Percentiles rank a stretch among this genome's conserved stretches.
phyloP scores from a whole-genome alignment of 2,888 invertebrate species.

The Drosophila melanocephala region DNA sequence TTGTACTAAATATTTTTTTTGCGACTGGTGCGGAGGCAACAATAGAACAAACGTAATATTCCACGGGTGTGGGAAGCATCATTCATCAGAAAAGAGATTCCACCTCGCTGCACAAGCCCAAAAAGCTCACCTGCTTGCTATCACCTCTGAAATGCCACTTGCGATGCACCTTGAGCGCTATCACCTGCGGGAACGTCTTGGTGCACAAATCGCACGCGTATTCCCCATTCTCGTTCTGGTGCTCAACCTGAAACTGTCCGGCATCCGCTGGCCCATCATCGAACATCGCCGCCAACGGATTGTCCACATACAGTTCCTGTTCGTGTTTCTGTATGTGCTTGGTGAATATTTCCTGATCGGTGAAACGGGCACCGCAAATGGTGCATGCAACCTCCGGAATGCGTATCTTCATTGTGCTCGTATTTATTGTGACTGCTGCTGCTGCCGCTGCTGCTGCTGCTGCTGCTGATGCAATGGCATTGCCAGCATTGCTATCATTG shows the following conservation, averaged over 20 bases:
- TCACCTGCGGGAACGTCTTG: conserved; percentile 85
- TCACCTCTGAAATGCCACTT: conserved; percentile 86
- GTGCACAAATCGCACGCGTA: conserved; percentile 85
- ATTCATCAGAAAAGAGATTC: conserved; percentile 20
- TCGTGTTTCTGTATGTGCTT: conserved; percentile 85
- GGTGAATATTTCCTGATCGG: conserved; percentile 84
- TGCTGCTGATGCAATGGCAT: conserved; percentile 30
- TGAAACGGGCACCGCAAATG: conserved; percentile 84
- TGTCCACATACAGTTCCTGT: conserved; percentile 84
- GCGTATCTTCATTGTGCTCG: conserved; percentile 72
- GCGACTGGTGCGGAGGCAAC: conserved; percentile 84
- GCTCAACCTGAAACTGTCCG: conserved; percentile 84
- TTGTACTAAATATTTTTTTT: conserved; percentile 57
- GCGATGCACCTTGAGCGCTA: conserved; percentile 86
- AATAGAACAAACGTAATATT: conserved; percentile 41
- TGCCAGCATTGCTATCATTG: conserved; percentile 40
- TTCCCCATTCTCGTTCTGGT: conserved; percentile 84
- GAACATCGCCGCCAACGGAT: conserved; percentile 85
- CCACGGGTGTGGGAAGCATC: conserved; percentile 9
- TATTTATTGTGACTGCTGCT: conserved; percentile 27
- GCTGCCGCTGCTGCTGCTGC: conserved; percentile 19
- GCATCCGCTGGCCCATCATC: conserved; percentile 85
- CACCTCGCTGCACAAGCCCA: conserved; percentile 84
- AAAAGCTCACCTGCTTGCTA: conserved; percentile 86
- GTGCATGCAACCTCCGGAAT: conserved; percentile 84